Conservation (phyloP, 2,888 invertebrate genomes). For the Metellina segmentata region DNA sequence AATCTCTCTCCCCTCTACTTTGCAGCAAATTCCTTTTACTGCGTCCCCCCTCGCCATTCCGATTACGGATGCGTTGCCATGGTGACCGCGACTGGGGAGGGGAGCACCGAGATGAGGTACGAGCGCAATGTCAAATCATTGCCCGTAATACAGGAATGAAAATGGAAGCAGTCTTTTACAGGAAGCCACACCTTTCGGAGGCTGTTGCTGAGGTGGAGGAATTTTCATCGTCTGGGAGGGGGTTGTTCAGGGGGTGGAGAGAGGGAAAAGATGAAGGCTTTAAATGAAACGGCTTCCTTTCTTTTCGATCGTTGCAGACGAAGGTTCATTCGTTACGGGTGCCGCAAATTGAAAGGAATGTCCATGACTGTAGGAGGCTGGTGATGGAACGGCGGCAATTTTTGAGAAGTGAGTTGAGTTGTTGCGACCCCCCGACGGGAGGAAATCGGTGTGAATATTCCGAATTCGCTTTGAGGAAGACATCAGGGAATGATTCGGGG, state of each 20-base stretch:
- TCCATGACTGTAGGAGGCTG: not conserved
- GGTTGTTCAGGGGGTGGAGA: not conserved
- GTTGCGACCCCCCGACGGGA: not conserved
- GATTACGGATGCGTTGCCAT: constrained; percentile 60
- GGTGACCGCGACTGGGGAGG: not conserved
- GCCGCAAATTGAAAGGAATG: constrained; percentile 40
- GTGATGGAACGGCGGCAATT: not conserved
- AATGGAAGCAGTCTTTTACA: constrained; percentile 46
- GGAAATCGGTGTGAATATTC: not conserved
- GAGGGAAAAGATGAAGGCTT: constrained; percentile 8
- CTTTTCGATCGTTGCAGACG: not conserved
- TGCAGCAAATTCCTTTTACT: constrained; percentile 60
- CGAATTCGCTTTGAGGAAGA: not conserved
- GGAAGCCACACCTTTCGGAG: constrained; percentile 6
- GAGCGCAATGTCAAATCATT: constrained; percentile 65
- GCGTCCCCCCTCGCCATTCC: constrained; percentile 18
- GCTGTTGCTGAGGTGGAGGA: constrained; percentile 55
- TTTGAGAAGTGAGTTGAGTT: no score
- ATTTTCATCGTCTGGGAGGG: constrained; percentile 15
- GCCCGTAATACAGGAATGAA: constrained; percentile 58
- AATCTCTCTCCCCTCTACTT: constrained; percentile 32
- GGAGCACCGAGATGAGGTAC: constrained; percentile 46
- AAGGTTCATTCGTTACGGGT: not conserved
- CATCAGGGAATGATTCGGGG: no score
- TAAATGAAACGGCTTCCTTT: constrained; percentile 37